Conservation (phyloP, 2,797 vertebrate genomes). For the Dendrocincla fuliginosa region DNA sequence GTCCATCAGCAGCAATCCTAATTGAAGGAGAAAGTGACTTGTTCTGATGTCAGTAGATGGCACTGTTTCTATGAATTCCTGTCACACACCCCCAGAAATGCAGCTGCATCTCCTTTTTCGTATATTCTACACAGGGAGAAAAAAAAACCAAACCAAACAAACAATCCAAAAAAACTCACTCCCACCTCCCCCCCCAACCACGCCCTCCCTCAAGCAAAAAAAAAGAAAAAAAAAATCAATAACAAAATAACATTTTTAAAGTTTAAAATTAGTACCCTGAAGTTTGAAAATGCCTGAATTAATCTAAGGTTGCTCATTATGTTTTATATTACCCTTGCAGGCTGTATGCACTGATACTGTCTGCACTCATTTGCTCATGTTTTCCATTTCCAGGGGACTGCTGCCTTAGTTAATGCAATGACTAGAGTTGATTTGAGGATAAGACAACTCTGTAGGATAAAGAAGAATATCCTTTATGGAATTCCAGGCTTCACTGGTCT, state of each 20-base stretch:
- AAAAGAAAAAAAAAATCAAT: background rate
- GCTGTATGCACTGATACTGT: background rate
- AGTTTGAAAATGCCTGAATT: background rate
- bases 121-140: background rate
- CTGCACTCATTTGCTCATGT: background rate
- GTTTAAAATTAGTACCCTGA: background rate
- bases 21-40: background rate
- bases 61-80: conserved; percentile 66
- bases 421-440: background rate
- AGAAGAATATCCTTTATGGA: background rate
- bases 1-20: background rate
- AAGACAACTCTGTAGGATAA: background rate
- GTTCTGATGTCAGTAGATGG: conserved; percentile 52
- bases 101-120: background rate
- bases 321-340: background rate
- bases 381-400: background rate
- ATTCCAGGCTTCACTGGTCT: background rate
- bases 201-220: fast-evolving
- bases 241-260: background rate
- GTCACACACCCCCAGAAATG: background rate
- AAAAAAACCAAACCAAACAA: background rate
- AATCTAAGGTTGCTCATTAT: background rate
- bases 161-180: background rate
- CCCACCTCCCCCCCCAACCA: background rate
- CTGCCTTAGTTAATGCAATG: background rate